phyloP scores from a whole-genome alignment of 2,113 vertebrate species.

The Ammospiza nelsoni region DNA sequence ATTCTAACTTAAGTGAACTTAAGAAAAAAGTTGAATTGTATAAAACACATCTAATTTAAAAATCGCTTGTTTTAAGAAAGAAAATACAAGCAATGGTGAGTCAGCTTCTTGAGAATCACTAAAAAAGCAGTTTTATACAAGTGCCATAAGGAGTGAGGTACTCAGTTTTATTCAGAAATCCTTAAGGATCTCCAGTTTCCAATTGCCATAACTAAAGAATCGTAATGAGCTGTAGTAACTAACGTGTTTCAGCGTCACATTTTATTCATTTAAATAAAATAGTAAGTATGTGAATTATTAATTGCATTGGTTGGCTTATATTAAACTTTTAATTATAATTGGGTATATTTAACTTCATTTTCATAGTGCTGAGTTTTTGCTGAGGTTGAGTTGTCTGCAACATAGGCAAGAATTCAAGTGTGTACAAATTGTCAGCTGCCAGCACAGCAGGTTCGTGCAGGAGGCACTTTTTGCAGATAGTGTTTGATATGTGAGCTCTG shows the following conservation, averaged over 20 bases:
- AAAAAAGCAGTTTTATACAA: background rate
- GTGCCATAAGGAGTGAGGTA: background rate
- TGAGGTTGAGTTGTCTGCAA: background rate
- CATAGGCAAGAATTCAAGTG: background rate
- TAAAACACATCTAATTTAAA: background rate
- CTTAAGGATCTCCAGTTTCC: background rate
- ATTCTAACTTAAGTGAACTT: background rate
- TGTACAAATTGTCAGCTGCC: background rate
- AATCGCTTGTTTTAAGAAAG: background rate
- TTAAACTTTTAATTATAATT: background rate
- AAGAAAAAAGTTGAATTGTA: background rate
- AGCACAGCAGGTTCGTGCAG: fast-evolving
- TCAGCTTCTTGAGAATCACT: background rate
- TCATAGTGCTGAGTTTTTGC: background rate
- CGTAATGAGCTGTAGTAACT: background rate
- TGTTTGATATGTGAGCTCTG: background rate
- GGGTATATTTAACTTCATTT: background rate
- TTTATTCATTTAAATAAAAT: background rate
- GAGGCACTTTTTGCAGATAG: background rate
- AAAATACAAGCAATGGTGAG: background rate
- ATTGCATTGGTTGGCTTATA: background rate
- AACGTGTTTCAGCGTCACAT: background rate
- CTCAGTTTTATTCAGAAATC: background rate
- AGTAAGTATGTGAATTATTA: background rate
- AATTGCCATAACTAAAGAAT: background rate